These are phyloP conservation scores for Apamea crenata DNA, from an alignment of 2,888 invertebrate species.

Conservation along the genomic window DNA sequence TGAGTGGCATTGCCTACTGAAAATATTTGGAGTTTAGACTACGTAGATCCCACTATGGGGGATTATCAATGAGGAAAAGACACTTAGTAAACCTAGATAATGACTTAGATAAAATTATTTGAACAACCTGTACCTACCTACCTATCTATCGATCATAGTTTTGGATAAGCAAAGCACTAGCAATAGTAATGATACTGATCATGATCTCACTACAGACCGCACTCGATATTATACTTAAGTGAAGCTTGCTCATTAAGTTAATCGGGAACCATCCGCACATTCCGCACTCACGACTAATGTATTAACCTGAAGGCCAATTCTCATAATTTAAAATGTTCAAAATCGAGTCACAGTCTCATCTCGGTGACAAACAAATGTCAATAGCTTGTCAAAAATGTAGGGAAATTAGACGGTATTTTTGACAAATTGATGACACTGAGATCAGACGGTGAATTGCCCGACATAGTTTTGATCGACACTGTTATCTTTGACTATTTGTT, in stretches of 20 bases:
- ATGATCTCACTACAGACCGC: neutral
- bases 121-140: neutral
- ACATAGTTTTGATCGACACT: too few relatives aligned
- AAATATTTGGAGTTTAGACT: neutral
- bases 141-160: neutral
- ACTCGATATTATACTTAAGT: neutral
- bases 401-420: too few relatives aligned
- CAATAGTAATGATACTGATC: neutral
- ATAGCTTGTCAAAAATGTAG: too few relatives aligned
- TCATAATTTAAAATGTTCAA: too few relatives aligned
- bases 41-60: neutral
- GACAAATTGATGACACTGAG: too few relatives aligned
- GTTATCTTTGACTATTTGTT: too few relatives aligned
- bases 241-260: neutral
- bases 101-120: neutral
- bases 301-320: too few relatives aligned
- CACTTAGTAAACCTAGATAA: neutral
- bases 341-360: too few relatives aligned
- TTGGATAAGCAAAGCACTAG: neutral
- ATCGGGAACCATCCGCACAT: too few relatives aligned
- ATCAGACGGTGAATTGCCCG: too few relatives aligned
- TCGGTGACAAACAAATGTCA: too few relatives aligned
- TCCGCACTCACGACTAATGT: too few relatives aligned
- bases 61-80: neutral
- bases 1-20: neutral